These are phyloP conservation scores for Tympanuchus pallidicinctus DNA, from an alignment of 2,113 vertebrate species.

Conservation along the genomic window DNA sequence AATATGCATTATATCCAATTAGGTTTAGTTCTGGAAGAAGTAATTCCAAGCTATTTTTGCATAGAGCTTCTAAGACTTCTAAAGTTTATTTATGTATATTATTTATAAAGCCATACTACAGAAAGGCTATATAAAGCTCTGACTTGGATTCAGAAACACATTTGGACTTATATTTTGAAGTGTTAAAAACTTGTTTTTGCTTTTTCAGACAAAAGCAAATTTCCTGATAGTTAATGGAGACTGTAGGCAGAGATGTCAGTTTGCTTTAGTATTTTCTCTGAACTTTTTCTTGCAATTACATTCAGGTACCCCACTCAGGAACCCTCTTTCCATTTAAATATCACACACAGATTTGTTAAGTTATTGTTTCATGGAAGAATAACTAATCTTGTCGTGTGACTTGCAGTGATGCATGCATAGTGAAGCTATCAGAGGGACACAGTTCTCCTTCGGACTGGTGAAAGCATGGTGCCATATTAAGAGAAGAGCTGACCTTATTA, in stretches of 20 bases:
- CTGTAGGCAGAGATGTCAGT: rapidly evolving
- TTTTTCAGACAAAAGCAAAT: neutral
- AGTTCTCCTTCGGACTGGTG: neutral
- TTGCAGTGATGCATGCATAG: neutral
- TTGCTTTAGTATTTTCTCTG: neutral
- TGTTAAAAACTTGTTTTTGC: neutral
- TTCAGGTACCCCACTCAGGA: neutral
- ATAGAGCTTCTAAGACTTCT: neutral
- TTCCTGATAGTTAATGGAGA: neutral
- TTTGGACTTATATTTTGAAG: neutral
- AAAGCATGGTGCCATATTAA: neutral
- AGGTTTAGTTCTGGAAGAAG: neutral
- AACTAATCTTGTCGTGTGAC: neutral
- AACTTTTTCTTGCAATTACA: neutral
- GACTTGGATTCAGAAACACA: neutral
- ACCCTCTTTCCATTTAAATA: neutral
- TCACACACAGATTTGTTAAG: neutral
- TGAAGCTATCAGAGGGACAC: neutral
- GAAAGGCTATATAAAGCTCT: neutral
- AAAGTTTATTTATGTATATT: neutral
- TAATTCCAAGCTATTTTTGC: neutral
- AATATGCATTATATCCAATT: neutral
- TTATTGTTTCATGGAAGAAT: neutral
- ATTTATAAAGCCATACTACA: neutral
- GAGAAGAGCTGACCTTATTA: neutral